Evolutionary conservation across 2,113 vertebrate species (phyloP).

Genomic region (Rutilus rutilus): DNA sequence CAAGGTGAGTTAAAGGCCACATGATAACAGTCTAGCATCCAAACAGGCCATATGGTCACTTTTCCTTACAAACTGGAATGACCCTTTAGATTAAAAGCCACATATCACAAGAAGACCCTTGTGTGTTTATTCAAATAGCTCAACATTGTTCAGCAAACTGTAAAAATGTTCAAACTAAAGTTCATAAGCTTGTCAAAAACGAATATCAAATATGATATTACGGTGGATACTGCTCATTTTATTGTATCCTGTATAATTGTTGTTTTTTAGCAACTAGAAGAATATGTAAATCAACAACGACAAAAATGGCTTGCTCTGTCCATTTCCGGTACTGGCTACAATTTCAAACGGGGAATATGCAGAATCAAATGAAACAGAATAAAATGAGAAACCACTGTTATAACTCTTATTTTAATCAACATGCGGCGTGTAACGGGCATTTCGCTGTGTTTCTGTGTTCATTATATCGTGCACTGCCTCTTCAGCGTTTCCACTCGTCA

Average conservation of each 20-base stretch:
- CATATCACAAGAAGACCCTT: not conserved
- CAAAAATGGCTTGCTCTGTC: not conserved
- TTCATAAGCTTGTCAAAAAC: not conserved
- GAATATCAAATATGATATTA: not conserved
- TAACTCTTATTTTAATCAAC: not conserved
- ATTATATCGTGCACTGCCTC: not conserved
- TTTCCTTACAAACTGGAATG: not conserved
- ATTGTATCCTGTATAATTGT: too few species aligned
- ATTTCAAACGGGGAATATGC: not conserved
- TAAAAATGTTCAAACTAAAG: not conserved
- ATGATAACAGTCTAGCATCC: not conserved
- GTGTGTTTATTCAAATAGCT: not conserved
- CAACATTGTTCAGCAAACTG: not conserved
- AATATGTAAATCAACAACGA: not conserved
- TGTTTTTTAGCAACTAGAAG: not conserved
- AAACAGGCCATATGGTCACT: not conserved
- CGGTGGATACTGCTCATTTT: too few species aligned
- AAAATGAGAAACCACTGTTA: not conserved
- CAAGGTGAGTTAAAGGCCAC: not conserved
- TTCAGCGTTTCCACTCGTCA: constrained; percentile 33
- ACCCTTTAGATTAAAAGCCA: not conserved
- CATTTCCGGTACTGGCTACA: not conserved
- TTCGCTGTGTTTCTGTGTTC: not conserved
- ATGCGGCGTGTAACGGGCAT: not conserved
- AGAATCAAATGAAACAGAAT: not conserved